phyloP scores from a whole-genome alignment of 2,888 invertebrate species.

The Microchrysa polita region DNA sequence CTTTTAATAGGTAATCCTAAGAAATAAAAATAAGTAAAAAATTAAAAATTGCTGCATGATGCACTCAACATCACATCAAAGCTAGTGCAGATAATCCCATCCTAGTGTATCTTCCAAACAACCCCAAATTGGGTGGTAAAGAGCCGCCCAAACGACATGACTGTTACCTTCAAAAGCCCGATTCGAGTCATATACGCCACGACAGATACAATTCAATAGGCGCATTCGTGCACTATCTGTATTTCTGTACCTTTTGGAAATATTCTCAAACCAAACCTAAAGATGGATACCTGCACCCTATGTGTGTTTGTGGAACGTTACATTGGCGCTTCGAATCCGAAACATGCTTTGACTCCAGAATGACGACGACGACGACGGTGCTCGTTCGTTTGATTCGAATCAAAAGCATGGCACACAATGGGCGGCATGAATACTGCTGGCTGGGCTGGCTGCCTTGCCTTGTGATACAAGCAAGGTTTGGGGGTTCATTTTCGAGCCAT shows the following conservation, averaged over 20 bases:
- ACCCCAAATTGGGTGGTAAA: conserved; percentile 24
- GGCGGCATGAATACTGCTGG: conserved; percentile 24
- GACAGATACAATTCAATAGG: conserved; percentile 34
- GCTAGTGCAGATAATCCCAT: background rate
- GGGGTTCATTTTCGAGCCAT: conserved; percentile 34
- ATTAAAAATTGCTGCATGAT: background rate
- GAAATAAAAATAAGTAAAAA: too few relatives aligned
- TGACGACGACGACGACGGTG: too few relatives aligned
- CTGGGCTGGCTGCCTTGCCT: too few relatives aligned
- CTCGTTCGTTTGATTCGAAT: too few relatives aligned
- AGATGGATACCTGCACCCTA: conserved; percentile 35
- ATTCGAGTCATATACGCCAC: conserved; percentile 37
- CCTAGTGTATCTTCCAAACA: background rate
- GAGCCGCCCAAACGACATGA: conserved; percentile 22
- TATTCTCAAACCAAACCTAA: conserved; percentile 27
- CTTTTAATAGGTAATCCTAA: too few relatives aligned
- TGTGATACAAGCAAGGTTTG: background rate
- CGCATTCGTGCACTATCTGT: conserved; percentile 35
- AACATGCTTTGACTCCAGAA: conserved; percentile 26
- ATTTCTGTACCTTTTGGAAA: conserved; percentile 12
- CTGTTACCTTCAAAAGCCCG: conserved; percentile 35
- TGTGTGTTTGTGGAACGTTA: conserved; percentile 38
- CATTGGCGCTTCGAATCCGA: conserved; percentile 39
- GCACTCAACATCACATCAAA: conserved; percentile 10
- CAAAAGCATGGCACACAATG: conserved; percentile 33